Evolutionary conservation across 2,888 invertebrate genomes (phyloP), one percentile per base, ranked within the genome.

Genomic region (Dasysyrphus albostriatus): DNA sequence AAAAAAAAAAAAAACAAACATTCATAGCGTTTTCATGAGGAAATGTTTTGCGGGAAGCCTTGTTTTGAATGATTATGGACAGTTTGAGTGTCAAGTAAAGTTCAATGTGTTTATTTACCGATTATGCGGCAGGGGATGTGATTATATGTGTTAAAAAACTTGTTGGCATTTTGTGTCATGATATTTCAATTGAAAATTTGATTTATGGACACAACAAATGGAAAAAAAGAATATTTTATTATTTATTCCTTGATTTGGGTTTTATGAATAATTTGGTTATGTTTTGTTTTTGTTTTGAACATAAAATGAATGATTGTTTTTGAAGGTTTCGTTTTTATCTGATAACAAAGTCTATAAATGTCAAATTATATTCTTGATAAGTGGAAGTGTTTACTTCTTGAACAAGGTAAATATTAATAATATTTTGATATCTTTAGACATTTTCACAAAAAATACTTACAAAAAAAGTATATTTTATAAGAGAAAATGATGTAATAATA

Each of bases 41-140:
- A 37, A 39, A 37, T 16, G 39, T 14, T 44, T 5, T 32, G 67
- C 24, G 65, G 39, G 56, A 69, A 54, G 34, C 32, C 61, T 70
- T 74, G 85, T 74, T 81, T 85, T 77, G 82, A 82, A 56, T 79
- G 63, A 87, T 87, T 87, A 34, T 49, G 72, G 72, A 75, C 79
- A 79, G 83, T 70, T 79, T 72, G 65, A 65, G 70, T 72, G 75
- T 87, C 75, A 87, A 83, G 81, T 61, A 65, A 59, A 75, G 54
- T 85, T 85, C 73, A 81, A 77, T 69, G 81, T 77, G 44, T 49
- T 87, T 73, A 76, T 51, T 72, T 72, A 32, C 54, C 47, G 34
- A 56, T 72, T 76, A 24, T 84, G 42, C 10, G 12, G 32, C n/a
- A 39, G 65, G 73, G 65, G 32, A 74, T 69, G 65, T 42, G 24